Conservation (phyloP, 2,888 invertebrate species). For the Pediacus dermestoides region DNA sequence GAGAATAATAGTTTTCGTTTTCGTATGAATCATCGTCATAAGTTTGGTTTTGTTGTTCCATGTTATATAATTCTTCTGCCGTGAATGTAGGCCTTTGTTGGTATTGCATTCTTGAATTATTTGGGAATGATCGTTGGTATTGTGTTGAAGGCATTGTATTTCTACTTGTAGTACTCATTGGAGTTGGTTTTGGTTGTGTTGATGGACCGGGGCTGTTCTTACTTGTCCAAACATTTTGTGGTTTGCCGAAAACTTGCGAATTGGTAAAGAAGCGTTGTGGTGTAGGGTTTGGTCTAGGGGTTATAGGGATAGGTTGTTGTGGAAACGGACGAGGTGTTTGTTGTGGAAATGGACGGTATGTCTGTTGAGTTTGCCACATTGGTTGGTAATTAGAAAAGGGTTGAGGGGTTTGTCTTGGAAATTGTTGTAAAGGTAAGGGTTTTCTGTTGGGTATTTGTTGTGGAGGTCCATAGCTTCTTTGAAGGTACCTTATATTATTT, state of each 20-base stretch:
- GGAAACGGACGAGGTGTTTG: no score
- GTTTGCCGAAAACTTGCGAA: conserved; percentile 9
- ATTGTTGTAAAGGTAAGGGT: no score
- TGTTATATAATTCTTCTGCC: conserved; percentile 2
- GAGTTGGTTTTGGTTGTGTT: neutral
- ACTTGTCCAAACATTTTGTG: conserved; percentile 5
- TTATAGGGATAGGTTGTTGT: no score
- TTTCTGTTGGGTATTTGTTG: neutral
- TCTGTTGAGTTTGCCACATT: no score
- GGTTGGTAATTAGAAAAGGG: no score
- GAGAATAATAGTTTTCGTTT: no score
- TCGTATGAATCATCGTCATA: no score
- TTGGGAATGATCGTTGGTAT: no score
- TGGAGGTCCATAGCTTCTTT: neutral
- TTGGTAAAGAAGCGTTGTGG: conserved; percentile 5
- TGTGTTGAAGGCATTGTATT: neutral
- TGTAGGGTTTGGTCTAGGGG: neutral
- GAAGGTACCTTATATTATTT: conserved; percentile 12
- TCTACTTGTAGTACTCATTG: neutral
- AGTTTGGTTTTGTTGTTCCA: conserved; percentile 5
- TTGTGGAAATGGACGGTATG: no score
- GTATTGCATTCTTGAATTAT: no score
- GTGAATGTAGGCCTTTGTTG: no score
- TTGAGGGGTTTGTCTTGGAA: no score
- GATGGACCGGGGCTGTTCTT: neutral